A percentile compares a stretch with the other conserved stretches of the same genome.
Evolutionary conservation across 1,140 invertebrate genomes (phyloP).

Genomic region (Belonocnema kinseyi): DNA sequence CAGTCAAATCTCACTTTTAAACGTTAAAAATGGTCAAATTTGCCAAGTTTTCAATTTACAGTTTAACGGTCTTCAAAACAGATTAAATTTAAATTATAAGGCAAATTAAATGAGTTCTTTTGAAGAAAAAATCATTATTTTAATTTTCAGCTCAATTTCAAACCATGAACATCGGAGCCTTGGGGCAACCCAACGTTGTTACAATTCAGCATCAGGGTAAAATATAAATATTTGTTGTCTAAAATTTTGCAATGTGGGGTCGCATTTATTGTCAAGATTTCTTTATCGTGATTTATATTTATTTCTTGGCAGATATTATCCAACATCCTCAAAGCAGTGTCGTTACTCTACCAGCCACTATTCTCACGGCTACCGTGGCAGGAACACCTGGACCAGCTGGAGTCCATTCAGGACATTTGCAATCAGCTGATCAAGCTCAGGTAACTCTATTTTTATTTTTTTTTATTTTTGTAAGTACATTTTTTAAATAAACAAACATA

Average conservation of each 20-base stretch:
- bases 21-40: too few species aligned
- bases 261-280: background rate
- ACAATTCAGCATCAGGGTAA: slow-evolving; percentile 75
- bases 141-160: slow-evolving; percentile 70
- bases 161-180: slow-evolving; percentile 74
- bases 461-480: background rate
- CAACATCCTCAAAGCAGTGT: slow-evolving; percentile 73
- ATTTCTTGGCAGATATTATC: slow-evolving; percentile 66
- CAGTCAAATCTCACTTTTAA: too few species aligned
- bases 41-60: too few species aligned
- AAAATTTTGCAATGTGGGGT: background rate
- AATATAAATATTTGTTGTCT: slow-evolving; percentile 16
- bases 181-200: slow-evolving; percentile 73
- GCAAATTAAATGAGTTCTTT: too few species aligned
- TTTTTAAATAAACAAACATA: too few species aligned
- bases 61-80: too few species aligned
- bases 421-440: slow-evolving; percentile 68
- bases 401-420: slow-evolving; percentile 67
- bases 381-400: slow-evolving; percentile 64
- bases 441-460: slow-evolving; percentile 62
- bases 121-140: slow-evolving; percentile 16
- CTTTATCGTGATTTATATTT: background rate
- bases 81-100: too few species aligned
- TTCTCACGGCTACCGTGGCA: slow-evolving; percentile 72
- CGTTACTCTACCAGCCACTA: slow-evolving; percentile 70